Evolutionary conservation across 1,140 invertebrate genomes (phyloP), one percentile per base, ranked within the genome.

Genomic region (Cydia amplana): DNA sequence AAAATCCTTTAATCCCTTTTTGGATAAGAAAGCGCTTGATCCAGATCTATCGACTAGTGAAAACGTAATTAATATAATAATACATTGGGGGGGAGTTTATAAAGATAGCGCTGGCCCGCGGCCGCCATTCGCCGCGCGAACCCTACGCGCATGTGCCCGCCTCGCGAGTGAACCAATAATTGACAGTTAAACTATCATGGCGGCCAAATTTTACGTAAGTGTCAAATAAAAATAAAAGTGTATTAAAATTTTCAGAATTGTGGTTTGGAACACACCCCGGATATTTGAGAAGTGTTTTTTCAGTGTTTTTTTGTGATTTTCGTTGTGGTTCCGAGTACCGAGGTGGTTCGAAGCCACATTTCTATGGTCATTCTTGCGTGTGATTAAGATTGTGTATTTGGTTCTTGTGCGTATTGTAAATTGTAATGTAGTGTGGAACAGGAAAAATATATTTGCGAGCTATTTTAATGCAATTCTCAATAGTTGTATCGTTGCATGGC

Each of bases 141-240:
- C 51, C 72, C 77, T 78, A 79, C 85, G 87, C 89, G 89, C 89
- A 85, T 85, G 85, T 80, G 87, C 82, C 75, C 78, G 79, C 80
- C 75, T 83, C 88, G 88, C 87, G 89, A 87, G 89, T 90, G 89
- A 87, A 70, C 65, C 82, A 84, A 60, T 23, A 60, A 87, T 87
- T 90, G 87, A 90, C 85, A 88, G 82, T 88, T 87, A 80, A 86
- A 81, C 82, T 72, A 88, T 89, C 88, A 91, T 91, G 89, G 86
- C 88, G 84, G 87, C 87, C 84, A 91, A 91, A 90, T 84, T 90
- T 87, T 91, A 91, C 88, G 89, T 91, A 90, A 91, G 89, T 91
- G 89, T 90, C 87, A 87, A 86, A 72, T 43, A 36, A 28, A 70
- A 70, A 6, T 70, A 36, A 40, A 80, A 82, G 80, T 83, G 83